These are phyloP conservation scores for Pyrrhosoma nymphula DNA, from an alignment of 2,888 invertebrate genomes.

Conservation along the genomic window DNA sequence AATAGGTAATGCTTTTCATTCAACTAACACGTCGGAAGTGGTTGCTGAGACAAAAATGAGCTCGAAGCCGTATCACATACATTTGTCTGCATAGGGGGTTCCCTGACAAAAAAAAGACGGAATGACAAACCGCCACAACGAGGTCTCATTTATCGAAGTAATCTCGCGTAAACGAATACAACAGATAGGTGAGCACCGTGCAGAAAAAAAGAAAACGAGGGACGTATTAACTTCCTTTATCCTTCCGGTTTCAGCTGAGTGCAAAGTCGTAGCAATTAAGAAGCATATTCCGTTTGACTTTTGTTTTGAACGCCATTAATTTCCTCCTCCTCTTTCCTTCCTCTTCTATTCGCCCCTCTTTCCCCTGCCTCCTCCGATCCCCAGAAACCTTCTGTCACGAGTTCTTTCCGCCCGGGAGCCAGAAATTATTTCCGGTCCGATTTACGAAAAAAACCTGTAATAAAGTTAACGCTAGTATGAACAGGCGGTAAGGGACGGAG, in stretches of 20 bases:
- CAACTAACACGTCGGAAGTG: not conserved
- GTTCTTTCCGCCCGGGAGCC: slow-evolving; percentile 54
- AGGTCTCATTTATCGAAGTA: not conserved
- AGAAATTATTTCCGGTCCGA: slow-evolving; percentile 61
- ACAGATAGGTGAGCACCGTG: not conserved
- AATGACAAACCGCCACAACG: not conserved
- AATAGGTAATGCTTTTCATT: no score
- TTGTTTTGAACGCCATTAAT: slow-evolving; percentile 53
- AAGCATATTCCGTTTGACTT: slow-evolving; percentile 55
- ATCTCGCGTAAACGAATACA: not conserved
- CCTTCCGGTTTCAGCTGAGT: not conserved
- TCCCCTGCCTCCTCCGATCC: not conserved
- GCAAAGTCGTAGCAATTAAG: slow-evolving; percentile 35
- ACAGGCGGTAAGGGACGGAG: not conserved
- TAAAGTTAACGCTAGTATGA: slow-evolving; percentile 51
- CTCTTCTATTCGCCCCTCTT: not conserved
- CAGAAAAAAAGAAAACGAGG: not conserved
- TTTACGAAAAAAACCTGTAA: slow-evolving; percentile 58
- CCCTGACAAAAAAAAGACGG: not conserved
- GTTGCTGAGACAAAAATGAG: not conserved
- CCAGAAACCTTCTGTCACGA: slow-evolving; percentile 12
- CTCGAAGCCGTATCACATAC: not conserved
- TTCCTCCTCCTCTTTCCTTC: slow-evolving; percentile 30
- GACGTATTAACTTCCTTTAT: not conserved
- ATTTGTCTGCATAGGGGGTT: not conserved